Conservation (phyloP, 1,140 invertebrate species). For the Cydia pomonella region DNA sequence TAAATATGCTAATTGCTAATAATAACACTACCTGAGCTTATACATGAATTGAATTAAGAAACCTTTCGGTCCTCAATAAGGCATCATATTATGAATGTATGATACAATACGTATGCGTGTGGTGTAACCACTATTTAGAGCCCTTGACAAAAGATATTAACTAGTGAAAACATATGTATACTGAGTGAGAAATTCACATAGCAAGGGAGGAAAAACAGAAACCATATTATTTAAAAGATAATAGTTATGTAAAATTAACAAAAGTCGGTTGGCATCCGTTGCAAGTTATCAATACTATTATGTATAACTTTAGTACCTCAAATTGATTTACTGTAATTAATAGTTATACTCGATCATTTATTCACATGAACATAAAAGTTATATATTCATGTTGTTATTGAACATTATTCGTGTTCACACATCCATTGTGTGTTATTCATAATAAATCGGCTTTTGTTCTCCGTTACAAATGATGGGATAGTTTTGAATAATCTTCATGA, state of each 20-base stretch:
- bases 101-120: too few relatives aligned
- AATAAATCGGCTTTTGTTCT: constrained; percentile 30
- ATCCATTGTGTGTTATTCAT: constrained; percentile 1
- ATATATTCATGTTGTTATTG: not conserved
- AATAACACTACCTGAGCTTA: not conserved
- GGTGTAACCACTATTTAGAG: too few relatives aligned
- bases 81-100: not conserved
- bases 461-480: constrained; percentile 18
- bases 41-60: not conserved
- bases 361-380: not conserved
- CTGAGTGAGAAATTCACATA: too few relatives aligned
- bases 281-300: too few relatives aligned
- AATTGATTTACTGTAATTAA: too few relatives aligned
- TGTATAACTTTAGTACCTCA: too few relatives aligned
- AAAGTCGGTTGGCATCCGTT: too few relatives aligned
- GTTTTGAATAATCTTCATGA: constrained; percentile 11
- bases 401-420: not conserved
- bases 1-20: not conserved
- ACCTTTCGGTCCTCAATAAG: not conserved
- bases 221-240: too few relatives aligned
- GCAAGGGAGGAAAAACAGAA: too few relatives aligned
- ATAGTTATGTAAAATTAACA: too few relatives aligned
- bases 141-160: too few relatives aligned
- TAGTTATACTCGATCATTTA: not conserved
- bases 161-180: too few relatives aligned